phyloP scores from a whole-genome alignment of 2,113 vertebrate genomes.

The Tylochromis polylepis region DNA sequence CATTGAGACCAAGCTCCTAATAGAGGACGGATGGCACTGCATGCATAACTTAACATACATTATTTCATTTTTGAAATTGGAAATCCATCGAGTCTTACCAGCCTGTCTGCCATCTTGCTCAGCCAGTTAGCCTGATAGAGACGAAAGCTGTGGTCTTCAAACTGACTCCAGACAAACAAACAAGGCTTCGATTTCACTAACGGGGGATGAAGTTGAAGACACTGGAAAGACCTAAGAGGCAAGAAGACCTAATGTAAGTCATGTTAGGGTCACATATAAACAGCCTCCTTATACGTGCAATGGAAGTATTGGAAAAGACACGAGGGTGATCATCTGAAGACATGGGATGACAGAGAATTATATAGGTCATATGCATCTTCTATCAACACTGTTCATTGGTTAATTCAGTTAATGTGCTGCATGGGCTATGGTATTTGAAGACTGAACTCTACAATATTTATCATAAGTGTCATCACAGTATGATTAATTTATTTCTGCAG shows the following conservation, averaged over 20 bases:
- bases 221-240: conserved; percentile 80
- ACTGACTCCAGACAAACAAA: conserved; percentile 81
- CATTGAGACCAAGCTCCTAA: conserved; percentile 83
- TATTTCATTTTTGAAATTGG: background rate
- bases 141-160: conserved; percentile 88
- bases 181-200: conserved; percentile 80
- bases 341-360: background rate
- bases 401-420: background rate
- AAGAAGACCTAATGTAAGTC: background rate
- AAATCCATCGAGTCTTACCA: conserved; percentile 67
- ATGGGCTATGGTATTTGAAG: background rate
- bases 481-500: background rate
- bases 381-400: background rate
- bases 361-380: background rate
- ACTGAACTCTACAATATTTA: background rate
- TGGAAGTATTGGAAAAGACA: background rate
- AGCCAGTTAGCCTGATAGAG: conserved; percentile 84
- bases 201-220: conserved; percentile 70
- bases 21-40: background rate
- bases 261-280: background rate
- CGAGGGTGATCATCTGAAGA: background rate
- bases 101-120: conserved; percentile 84
- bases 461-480: background rate
- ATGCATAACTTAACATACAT: background rate
- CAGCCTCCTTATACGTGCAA: background rate